Percentiles rank a stretch among this genome's conserved stretches.
Evolutionary conservation across 2,797 vertebrate species (phyloP).

Genomic region (Parambassis ranga): DNA sequence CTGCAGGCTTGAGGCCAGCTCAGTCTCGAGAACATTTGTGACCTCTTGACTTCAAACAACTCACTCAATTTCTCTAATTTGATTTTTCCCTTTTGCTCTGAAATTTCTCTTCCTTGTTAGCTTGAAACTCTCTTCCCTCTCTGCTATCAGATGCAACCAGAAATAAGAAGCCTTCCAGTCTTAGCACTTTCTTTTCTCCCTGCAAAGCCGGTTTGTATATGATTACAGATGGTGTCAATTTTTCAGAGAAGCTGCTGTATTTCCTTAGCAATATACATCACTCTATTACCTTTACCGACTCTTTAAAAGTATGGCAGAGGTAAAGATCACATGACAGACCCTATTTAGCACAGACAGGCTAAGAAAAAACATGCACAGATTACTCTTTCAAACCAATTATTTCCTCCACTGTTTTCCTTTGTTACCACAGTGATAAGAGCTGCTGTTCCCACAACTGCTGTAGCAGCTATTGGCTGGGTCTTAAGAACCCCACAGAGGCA

Average conservation of each 20-base stretch:
- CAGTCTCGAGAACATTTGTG: slow-evolving; percentile 57
- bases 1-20: slow-evolving; percentile 41
- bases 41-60: slow-evolving; percentile 39
- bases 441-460: slow-evolving; percentile 7
- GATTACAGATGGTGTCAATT: not conserved
- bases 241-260: too few relatives aligned
- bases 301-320: slow-evolving; percentile 67
- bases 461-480: slow-evolving; percentile 34
- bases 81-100: not conserved
- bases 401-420: slow-evolving; percentile 43
- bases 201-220: not conserved
- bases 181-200: not conserved
- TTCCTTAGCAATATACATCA: slow-evolving; percentile 16
- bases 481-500: slow-evolving; percentile 50
- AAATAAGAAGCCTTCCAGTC: not conserved
- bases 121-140: not conserved
- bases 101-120: not conserved
- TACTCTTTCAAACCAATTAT: slow-evolving; percentile 68
- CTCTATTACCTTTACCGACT: slow-evolving; percentile 43
- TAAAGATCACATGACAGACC: slow-evolving; percentile 66
- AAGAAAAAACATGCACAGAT: slow-evolving; percentile 63
- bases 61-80: slow-evolving; percentile 19
- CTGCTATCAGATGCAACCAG: not conserved
- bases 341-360: slow-evolving; percentile 69
- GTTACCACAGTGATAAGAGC: slow-evolving; percentile 32